phyloP scores from a whole-genome alignment of 1,140 invertebrate species.

The Drosophila sturtevanti region DNA sequence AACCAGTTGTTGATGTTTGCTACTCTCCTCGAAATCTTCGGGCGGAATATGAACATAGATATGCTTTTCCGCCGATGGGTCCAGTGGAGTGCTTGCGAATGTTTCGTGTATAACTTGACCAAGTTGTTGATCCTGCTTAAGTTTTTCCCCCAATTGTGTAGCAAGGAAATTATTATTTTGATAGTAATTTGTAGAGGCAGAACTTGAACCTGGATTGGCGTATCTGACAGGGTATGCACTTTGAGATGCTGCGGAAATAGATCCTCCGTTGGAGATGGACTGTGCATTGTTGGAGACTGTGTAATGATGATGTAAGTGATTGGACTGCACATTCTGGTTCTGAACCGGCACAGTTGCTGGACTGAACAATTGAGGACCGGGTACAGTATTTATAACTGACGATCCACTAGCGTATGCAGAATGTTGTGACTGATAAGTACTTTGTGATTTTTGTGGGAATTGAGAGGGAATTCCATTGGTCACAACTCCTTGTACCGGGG shows the following conservation, averaged over 20 bases:
- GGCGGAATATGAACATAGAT: conserved; percentile 86
- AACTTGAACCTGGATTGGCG: not conserved
- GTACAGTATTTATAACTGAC: not conserved
- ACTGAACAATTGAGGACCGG: not conserved
- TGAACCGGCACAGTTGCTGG: not conserved
- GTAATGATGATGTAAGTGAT: conserved; percentile 21
- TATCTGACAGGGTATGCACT: not conserved
- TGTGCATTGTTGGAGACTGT: conserved; percentile 10
- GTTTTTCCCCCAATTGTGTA: not conserved
- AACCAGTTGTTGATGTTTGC: not conserved
- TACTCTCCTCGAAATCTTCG: conserved; percentile 82
- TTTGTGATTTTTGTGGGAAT: not conserved
- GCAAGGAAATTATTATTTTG: not conserved
- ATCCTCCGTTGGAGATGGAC: not conserved
- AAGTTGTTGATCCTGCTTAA: conserved; percentile 18
- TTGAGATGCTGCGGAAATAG: not conserved
- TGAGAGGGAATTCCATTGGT: not conserved
- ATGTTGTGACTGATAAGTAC: not conserved
- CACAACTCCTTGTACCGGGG: too few relatives aligned
- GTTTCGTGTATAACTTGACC: conserved; percentile 37
- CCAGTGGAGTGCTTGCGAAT: conserved; percentile 34
- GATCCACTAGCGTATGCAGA: not conserved
- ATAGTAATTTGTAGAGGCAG: not conserved
- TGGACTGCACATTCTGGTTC: not conserved
- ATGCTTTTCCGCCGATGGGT: conserved; percentile 42